A percentile compares a stretch with the other conserved stretches of the same genome.
Evolutionary conservation across 2,888 invertebrate species (phyloP).

Genomic region (Steromphala cineraria): DNA sequence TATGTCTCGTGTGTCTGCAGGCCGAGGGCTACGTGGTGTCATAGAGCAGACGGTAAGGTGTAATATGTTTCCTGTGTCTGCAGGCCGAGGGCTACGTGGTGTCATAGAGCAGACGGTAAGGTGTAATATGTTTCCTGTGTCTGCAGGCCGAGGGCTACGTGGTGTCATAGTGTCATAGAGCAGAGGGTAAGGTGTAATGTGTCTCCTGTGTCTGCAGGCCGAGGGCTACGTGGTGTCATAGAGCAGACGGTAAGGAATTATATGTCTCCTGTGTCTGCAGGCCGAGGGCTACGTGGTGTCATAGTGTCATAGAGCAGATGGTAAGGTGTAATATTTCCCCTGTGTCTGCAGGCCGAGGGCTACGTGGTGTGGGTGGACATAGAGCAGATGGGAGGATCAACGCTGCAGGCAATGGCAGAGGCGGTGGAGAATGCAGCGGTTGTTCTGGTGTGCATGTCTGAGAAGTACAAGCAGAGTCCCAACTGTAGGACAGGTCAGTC

Average conservation of each 20-base stretch:
- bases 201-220: constrained; percentile 33
- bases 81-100: too few relatives aligned
- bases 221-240: constrained; percentile 36
- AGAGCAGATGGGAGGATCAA: constrained; percentile 71
- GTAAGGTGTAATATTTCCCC: constrained; percentile 55
- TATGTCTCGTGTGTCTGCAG: too few relatives aligned
- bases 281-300: constrained; percentile 40
- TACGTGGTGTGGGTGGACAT: constrained; percentile 72
- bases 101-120: too few relatives aligned
- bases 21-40: too few relatives aligned
- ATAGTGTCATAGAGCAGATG: constrained; percentile 47
- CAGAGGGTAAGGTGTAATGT: too few relatives aligned
- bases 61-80: too few relatives aligned
- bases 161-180: too few relatives aligned
- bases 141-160: constrained; percentile 48
- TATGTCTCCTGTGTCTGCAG: constrained; percentile 28
- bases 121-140: background rate
- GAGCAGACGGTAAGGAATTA: too few relatives aligned
- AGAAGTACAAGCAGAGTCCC: constrained; percentile 72
- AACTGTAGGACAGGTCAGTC: constrained; percentile 70
- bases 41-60: too few relatives aligned
- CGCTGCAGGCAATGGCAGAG: constrained; percentile 70
- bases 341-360: constrained; percentile 52
- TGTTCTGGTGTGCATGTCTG: constrained; percentile 71
- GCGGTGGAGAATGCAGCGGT: constrained; percentile 70